phyloP scores from a whole-genome alignment of 2,113 vertebrate genomes.

The Megaleporinus macrocephalus region DNA sequence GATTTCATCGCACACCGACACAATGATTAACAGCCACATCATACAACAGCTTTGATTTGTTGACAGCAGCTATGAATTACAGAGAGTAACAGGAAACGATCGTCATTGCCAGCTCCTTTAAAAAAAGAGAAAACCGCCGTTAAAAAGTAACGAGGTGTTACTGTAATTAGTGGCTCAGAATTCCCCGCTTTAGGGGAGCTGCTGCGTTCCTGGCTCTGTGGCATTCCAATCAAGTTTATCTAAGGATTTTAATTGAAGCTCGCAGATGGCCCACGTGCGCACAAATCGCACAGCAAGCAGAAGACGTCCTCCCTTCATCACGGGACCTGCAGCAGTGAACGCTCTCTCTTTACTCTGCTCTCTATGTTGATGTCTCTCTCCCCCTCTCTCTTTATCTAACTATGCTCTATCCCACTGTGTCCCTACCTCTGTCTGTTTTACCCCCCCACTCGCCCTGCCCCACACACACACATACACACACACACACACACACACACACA shows the following conservation, averaged over 20 bases:
- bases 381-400: not conserved
- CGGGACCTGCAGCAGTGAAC: conserved; percentile 9
- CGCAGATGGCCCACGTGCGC: conserved; percentile 68
- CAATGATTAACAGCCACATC: conserved; percentile 21
- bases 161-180: conserved; percentile 67
- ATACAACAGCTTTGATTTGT: conserved; percentile 8
- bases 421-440: not conserved
- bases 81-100: conserved; percentile 17
- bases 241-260: conserved; percentile 73
- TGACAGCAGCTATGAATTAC: not conserved
- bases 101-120: not conserved
- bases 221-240: conserved; percentile 68
- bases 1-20: conserved; percentile 21
- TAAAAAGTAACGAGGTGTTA: conserved; percentile 55
- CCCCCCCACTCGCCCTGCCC: too few species aligned
- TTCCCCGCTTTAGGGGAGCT: conserved; percentile 45
- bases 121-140: conserved; percentile 7
- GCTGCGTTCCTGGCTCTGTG: conserved; percentile 51
- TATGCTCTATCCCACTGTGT: not conserved
- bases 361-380: not conserved
- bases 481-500: too few species aligned
- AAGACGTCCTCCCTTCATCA: conserved; percentile 30
- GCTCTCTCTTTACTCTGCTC: conserved; percentile 44
- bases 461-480: too few species aligned
- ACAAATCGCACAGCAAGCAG: conserved; percentile 69